Evolutionary conservation across 2,888 invertebrate genomes (phyloP), one percentile per base, ranked within the genome.

Genomic region (Pogonocherus hispidulus): DNA sequence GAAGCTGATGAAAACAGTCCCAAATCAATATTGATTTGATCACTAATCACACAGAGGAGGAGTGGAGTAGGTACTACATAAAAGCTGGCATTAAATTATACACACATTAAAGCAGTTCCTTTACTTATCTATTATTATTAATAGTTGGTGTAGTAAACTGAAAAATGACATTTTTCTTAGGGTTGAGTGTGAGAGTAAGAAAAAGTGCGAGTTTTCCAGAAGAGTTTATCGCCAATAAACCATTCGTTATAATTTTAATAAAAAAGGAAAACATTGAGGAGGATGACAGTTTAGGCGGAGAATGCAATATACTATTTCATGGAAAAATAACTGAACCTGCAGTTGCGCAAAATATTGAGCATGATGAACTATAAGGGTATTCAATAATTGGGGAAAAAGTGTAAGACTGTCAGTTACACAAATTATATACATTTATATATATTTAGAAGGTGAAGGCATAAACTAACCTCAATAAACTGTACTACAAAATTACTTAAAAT

Each of bases 241-340:
- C 62, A 14, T 62, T 62, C 16, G 16, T 62, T 37, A 20, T 62
- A 6, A 5, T 62, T 27, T 51, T 62, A 37, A 11, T 3, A 3
- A 5, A 14, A 14, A 51, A 62, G 37, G 62, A 22, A 49, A 19
- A 20, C 8, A 20, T 32, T 19, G 5, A 27, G 14, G 8, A 47
- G 5, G 1, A 47, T 19, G 11, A 47, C 18, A 37, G 51, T 16
- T 6, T 35, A n/a, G 14, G 3, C 22, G 2, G n/a, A n/a, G n/a
- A 46, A 3, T 20, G 23, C 14, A 46, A 18, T 14, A 6, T 62
- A 2, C 32, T 62, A 19, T 62, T 62, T 37, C 51, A 37, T 37
- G 62, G 62, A 8, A 62, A 23, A 49, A 9, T 62, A 22, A 22
- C 16, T 35, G 11, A 49, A 4, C 62, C 62, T 1, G 14, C 59